Base-by-base conservation (phyloP, 1,140 invertebrate genomes). In the Scaptodrosophila lebanonensis region DNA sequence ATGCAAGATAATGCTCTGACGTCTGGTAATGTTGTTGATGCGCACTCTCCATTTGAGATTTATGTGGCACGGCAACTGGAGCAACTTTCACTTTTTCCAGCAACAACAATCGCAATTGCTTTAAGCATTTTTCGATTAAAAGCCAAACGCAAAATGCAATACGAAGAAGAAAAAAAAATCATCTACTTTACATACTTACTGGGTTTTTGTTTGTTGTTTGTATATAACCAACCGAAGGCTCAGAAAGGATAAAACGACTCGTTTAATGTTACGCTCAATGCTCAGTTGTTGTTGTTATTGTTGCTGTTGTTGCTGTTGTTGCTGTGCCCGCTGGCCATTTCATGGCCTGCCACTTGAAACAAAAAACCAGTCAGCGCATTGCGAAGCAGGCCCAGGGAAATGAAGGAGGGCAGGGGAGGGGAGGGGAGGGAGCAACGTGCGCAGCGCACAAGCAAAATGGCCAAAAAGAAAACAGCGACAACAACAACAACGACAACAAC, bases 161-260 rank as follows among this genome's bases (percentile, higher is more conserved):
- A n/a, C n/a, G n/a, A n/a, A n/a, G n/a, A n/a, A n/a, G n/a, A n/a
- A n/a, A n/a, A n/a, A n/a, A n/a, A n/a, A n/a, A n/a, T n/a, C n/a
- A n/a, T n/a, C n/a, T n/a, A n/a, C n/a, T n/a, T n/a, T n/a, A n/a
- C n/a, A n/a, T n/a, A n/a, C n/a, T n/a, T n/a, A n/a, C n/a, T n/a
- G n/a, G n/a, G n/a, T n/a, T n/a, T n/a, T n/a, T n/a, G n/a, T n/a
- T n/a, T n/a, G n/a, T n/a, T n/a, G n/a, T n/a, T n/a, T n/a, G n/a
- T n/a, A n/a, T n/a, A n/a, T n/a, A n/a, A n/a, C 22, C 22, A 4
- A 25, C 3, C 22, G 3, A 3, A 4, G 22, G 67, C 73, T 47
- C 73, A 68, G 73, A 79, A 64, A 73, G 68, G 64, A 77, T 79
- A 65, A 79, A 77, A 71, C 52, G 59, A 73, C 49, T 79, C 72